Conservation (phyloP, 2,888 invertebrate genomes). For the Blastobasis lacticolella region DNA sequence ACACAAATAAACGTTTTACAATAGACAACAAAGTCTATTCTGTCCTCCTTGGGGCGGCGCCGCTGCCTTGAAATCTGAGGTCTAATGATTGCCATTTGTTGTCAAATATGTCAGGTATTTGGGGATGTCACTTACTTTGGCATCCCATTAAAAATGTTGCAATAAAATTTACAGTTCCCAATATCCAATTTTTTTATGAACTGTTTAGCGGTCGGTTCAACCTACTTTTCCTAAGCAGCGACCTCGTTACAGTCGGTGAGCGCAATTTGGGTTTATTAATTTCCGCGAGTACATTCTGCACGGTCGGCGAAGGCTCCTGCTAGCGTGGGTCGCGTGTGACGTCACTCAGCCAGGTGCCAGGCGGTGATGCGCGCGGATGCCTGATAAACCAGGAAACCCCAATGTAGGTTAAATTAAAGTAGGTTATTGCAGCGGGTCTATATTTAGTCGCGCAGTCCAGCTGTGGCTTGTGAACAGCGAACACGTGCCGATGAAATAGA, state of each 20-base stretch:
- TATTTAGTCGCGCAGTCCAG: conserved; percentile 51
- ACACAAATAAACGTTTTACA: too few species aligned
- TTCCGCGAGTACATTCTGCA: conserved; percentile 50
- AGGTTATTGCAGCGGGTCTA: conserved; percentile 68
- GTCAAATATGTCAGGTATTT: neutral
- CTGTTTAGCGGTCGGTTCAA: conserved; percentile 38
- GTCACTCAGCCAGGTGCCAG: conserved; percentile 64
- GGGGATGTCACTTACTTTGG: neutral
- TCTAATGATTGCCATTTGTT: too few species aligned
- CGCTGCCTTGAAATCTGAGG: too few species aligned
- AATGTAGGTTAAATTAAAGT: conserved; percentile 71
- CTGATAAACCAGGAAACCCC: conserved; percentile 54
- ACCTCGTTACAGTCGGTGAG: conserved; percentile 49
- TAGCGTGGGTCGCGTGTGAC: conserved; percentile 43
- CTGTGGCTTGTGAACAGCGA: conserved; percentile 30
- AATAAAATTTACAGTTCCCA: conserved; percentile 32
- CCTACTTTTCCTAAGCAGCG: conserved; percentile 42
- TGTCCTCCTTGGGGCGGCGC: too few species aligned
- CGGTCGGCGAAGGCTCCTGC: conserved; percentile 33
- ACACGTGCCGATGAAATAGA: conserved; percentile 33
- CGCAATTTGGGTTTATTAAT: conserved; percentile 58
- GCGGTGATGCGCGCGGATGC: conserved; percentile 56
- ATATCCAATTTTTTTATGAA: conserved; percentile 20
- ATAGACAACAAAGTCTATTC: too few species aligned
- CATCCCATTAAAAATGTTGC: conserved; percentile 15